These are phyloP conservation scores for Anisognathus igniventris DNA, from an alignment of 2,797 vertebrate species.

Conservation along the genomic window DNA sequence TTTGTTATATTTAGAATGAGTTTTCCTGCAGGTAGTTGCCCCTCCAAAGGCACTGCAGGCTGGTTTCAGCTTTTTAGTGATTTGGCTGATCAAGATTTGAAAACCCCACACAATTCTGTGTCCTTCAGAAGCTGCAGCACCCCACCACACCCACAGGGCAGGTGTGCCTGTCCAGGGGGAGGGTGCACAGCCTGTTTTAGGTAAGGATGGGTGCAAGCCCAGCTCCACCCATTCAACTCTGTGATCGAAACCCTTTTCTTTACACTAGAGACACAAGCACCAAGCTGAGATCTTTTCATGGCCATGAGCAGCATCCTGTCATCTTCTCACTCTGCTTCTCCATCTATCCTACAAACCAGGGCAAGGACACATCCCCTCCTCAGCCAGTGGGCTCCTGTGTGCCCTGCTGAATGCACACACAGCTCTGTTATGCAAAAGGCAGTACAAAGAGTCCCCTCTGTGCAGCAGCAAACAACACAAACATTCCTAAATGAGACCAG, in stretches of 20 bases:
- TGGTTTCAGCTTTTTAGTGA: not conserved
- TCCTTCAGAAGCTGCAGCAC: not conserved
- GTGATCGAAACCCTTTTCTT: not conserved
- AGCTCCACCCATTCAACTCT: not conserved
- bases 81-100: not conserved
- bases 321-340: not conserved
- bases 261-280: not conserved
- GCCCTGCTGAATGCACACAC: not conserved
- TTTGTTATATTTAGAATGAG: not conserved
- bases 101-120: not conserved
- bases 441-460: not conserved
- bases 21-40: not conserved
- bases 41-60: not conserved
- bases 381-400: not conserved
- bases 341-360: not conserved
- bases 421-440: not conserved
- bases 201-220: not conserved
- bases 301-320: not conserved
- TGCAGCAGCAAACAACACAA: conserved; percentile 8
- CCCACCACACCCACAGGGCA: not conserved
- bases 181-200: not conserved
- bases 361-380: not conserved
- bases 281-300: not conserved
- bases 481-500: conserved; percentile 35
- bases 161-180: fast-evolving